Evolutionary conservation across 2,888 invertebrate genomes (phyloP).

Genomic region (Periphyllus acericola): DNA sequence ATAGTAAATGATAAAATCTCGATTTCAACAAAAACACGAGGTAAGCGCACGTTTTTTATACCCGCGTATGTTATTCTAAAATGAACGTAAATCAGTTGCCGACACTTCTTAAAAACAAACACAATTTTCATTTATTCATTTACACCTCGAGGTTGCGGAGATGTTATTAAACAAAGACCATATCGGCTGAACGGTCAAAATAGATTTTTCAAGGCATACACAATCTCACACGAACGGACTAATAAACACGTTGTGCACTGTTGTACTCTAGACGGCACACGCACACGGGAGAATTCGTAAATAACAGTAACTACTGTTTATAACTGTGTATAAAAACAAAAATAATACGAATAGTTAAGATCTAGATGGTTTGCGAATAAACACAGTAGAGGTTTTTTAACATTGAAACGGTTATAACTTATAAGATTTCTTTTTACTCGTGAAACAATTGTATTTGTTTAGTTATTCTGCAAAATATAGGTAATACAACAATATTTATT

Average conservation of each 20-base stretch:
- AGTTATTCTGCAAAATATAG: neutral
- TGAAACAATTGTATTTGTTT: neutral
- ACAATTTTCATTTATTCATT: neutral
- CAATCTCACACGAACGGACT: neutral
- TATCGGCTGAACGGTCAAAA: neutral
- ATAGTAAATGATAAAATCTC: too few relatives aligned
- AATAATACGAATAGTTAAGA: neutral
- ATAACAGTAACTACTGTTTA: neutral
- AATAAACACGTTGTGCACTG: constrained; percentile 4
- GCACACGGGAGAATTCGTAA: constrained; percentile 24
- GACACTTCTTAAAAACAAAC: neutral
- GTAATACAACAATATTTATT: neutral
- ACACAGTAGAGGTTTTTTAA: neutral
- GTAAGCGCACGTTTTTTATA: too few relatives aligned
- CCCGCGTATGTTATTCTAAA: neutral
- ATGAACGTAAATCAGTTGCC: neutral
- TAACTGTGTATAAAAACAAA: constrained; percentile 2
- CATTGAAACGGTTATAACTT: neutral
- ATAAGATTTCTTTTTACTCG: neutral
- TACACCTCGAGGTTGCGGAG: neutral
- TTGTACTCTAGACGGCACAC: neutral
- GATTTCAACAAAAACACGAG: too few relatives aligned
- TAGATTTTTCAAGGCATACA: constrained; percentile 13
- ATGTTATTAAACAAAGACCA: constrained; percentile 23
- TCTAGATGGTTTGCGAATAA: neutral